Evolutionary conservation across 2,113 vertebrate species (phyloP), one percentile per base, ranked within the genome.

Genomic region (Cyrtonyx montezumae): DNA sequence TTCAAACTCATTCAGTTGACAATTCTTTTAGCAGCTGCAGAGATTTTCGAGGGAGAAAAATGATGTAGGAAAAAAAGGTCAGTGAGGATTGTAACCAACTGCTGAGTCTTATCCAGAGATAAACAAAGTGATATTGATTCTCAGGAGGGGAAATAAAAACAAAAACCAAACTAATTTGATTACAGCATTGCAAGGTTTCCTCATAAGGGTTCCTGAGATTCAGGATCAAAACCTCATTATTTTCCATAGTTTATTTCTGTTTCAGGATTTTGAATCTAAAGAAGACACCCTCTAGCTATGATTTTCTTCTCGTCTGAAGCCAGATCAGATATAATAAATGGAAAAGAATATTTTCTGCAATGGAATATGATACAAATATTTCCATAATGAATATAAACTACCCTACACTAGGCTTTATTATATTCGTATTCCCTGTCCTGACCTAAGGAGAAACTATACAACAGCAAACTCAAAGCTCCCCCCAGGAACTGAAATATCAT

Each of bases 141-240:
- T 96, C 48, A 66, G 17, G 68, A 87, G 56, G 28, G 26, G 9
- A 51, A 51, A 51, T 34, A 9, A 70, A 17, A 37, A 73, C 76
- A 37, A 10, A 67, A 15, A 37, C 10, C 40, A 87, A 83, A 80
- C 69, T 93, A 5, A 75, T 95, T 94, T 88, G 56, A 90, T 94
- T 91, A 93, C 23, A 83, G 61, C 30, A 34, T 70, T 79, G 37
- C 53, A 86, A 94, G 46, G 12, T 58, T 91, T 94, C 11, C 67
- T 51, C 49, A 76, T 83, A 94, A 91, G 17, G 25, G 91, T 94
- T 94, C 59, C 62, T 79, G 70, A 94, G 63, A 73, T 89, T n/a
- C 68, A 65, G 66, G 75, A 95, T 94, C 84, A 92, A 97, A 96
- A 91, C 0, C 28, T 95, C 45, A 84, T 79, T 92, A 66, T 91